Evolutionary conservation across 2,113 vertebrate species (phyloP).

Genomic region (Eptatretus burgeri): DNA sequence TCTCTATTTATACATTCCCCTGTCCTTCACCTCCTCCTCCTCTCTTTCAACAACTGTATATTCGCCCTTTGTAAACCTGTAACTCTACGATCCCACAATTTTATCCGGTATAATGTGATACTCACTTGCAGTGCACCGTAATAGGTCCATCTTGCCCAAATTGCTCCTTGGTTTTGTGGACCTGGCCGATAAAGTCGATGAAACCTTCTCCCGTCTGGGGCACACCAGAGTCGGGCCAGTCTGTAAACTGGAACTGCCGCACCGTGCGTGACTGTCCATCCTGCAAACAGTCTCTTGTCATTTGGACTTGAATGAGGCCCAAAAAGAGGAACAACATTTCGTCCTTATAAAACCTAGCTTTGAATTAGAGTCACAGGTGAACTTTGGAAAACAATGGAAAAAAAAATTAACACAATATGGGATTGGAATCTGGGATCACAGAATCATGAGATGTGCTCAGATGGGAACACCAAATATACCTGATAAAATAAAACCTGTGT

Average conservation of each 20-base stretch:
- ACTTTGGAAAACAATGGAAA: too few species aligned
- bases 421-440: too few species aligned
- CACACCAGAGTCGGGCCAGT: constrained; percentile 87
- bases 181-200: constrained; percentile 88
- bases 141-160: constrained; percentile 94
- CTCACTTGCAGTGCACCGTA: constrained; percentile 87
- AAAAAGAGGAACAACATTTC: too few species aligned
- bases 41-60: not conserved
- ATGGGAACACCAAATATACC: too few species aligned
- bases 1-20: too few species aligned
- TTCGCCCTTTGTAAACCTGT: not conserved
- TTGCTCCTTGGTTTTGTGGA: constrained; percentile 98
- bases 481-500: too few species aligned
- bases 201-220: constrained; percentile 91
- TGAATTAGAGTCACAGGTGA: too few species aligned
- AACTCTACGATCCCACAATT: not conserved
- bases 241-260: constrained; percentile 93
- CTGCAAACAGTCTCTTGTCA: constrained; percentile 16
- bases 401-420: too few species aligned
- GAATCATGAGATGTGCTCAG: too few species aligned
- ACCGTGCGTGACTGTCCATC: constrained; percentile 85
- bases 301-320: too few species aligned
- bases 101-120: not conserved
- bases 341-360: too few species aligned
- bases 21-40: too few species aligned